Conservation (phyloP, 2,113 vertebrate genomes). For the Erythrolamprus reginae region DNA sequence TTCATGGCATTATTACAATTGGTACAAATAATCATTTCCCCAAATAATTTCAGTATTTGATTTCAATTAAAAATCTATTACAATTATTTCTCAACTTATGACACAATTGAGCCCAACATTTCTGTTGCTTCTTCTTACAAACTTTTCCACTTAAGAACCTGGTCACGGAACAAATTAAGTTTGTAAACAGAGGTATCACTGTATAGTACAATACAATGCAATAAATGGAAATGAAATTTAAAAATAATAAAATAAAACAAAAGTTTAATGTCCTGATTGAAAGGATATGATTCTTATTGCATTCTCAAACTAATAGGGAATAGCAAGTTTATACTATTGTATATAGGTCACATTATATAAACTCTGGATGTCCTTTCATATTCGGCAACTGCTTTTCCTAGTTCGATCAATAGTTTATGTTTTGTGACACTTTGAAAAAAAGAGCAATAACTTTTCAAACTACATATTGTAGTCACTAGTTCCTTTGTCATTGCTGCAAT, state of each 20-base stretch:
- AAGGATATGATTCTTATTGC: background rate
- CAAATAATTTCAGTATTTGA: background rate
- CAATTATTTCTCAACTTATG: background rate
- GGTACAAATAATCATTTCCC: background rate
- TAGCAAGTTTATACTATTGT: background rate
- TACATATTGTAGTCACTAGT: background rate
- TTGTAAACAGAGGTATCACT: too few relatives aligned
- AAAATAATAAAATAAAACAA: too few relatives aligned
- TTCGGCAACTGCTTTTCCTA: background rate
- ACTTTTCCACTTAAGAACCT: too few relatives aligned
- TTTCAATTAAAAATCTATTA: too few relatives aligned
- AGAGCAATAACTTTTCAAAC: background rate
- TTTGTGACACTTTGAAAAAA: background rate
- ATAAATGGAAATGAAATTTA: too few relatives aligned
- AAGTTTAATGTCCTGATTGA: background rate
- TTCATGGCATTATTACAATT: background rate
- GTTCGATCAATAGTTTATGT: background rate
- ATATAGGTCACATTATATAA: background rate
- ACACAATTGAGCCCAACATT: background rate
- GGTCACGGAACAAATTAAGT: too few relatives aligned
- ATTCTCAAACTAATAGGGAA: background rate
- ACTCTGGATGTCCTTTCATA: background rate
- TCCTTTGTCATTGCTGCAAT: background rate
- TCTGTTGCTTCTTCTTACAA: too few relatives aligned
- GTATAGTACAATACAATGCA: too few relatives aligned